Percentiles rank a stretch among this genome's conserved stretches.
Evolutionary conservation across 2,888 invertebrate species (phyloP).

Genomic region (Ormyrus thymus): DNA sequence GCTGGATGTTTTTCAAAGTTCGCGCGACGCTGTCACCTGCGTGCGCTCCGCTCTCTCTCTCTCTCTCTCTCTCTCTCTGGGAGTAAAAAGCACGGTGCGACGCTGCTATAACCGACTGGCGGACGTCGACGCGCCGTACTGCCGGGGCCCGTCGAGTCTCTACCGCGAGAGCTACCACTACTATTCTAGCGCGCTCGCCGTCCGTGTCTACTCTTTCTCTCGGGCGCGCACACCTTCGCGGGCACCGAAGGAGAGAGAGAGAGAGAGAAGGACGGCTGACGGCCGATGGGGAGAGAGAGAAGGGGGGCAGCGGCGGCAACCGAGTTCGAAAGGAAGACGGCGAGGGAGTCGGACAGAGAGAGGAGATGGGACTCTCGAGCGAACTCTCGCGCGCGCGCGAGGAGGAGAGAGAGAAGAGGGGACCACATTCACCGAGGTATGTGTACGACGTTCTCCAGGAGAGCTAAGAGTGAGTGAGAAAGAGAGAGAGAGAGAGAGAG

Average conservation of each 20-base stretch:
- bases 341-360: neutral
- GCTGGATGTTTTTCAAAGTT: too few species aligned
- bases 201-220: conserved; percentile 20
- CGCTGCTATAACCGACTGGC: conserved; percentile 17
- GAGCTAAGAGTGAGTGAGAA: conserved; percentile 10
- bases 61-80: conserved; percentile 20
- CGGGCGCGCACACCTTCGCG: conserved; percentile 6
- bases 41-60: neutral
- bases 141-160: conserved; percentile 34
- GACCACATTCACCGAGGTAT: conserved; percentile 3
- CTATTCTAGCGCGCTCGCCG: neutral
- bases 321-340: conserved; percentile 3
- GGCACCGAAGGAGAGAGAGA: neutral
- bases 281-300: neutral
- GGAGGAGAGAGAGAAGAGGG: neutral
- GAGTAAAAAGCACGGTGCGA: too few species aligned
- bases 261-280: conserved; percentile 3
- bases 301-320: neutral
- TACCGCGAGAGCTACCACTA: conserved; percentile 11
- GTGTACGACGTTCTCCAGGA: conserved; percentile 8
- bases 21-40: neutral
- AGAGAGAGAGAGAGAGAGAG: conserved; percentile 11
- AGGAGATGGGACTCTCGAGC: conserved; percentile 2
- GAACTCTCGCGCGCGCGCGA: conserved; percentile 16
- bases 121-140: conserved; percentile 35